Evolutionary conservation across 2,888 invertebrate species (phyloP), one percentile per base, ranked within the genome.

Genomic region (Sarcophaga rosellei): DNA sequence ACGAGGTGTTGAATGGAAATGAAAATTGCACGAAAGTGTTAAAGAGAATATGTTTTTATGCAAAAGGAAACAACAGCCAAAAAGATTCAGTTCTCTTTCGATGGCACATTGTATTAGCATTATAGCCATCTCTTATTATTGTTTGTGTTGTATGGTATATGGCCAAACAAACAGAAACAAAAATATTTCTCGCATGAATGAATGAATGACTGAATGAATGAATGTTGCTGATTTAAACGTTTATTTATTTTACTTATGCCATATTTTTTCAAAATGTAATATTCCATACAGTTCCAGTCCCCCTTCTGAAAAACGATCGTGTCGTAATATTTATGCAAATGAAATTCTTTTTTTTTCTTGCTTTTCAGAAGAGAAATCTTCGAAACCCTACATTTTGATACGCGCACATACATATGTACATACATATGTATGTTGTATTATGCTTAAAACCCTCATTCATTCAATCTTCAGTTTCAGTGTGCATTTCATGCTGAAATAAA

Each of bases 261-360:
- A 86, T 78, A 86, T 86, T 84, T 86, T 86, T 76, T 66, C 20
- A 72, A 74, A 74, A 81, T 57, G 53, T 75, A 57, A 53, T 62
- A 62, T 53, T 47, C 47, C 35, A 70, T 69, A 23, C 47, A 10
- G 47, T 75, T 45, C 35, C 47, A 62, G 47, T 47, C 62, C 35
- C 70, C 61, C 45, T 25, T 57, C n/a, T 68, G 62, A 44, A 79
- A 66, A 76, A 74, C 53, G 47, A 80, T 84, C 86, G 84, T 86
- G 78, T 81, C 45, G 86, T 79, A 86, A 86, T 86, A 86, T 86
- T 84, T 86, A 86, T 86, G 86, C 86, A 86, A 86, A 86, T 86
- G 47, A 84, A 84, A 83, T 81, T 77, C 86, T 74, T 25, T 53
- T 74, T 11, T 35, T 61, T 21, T 17, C 17, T 69, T 20, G n/a